These are phyloP conservation scores for Drosophila imparisetae DNA, from an alignment of 2,888 invertebrate genomes.

Conservation along the genomic window DNA sequence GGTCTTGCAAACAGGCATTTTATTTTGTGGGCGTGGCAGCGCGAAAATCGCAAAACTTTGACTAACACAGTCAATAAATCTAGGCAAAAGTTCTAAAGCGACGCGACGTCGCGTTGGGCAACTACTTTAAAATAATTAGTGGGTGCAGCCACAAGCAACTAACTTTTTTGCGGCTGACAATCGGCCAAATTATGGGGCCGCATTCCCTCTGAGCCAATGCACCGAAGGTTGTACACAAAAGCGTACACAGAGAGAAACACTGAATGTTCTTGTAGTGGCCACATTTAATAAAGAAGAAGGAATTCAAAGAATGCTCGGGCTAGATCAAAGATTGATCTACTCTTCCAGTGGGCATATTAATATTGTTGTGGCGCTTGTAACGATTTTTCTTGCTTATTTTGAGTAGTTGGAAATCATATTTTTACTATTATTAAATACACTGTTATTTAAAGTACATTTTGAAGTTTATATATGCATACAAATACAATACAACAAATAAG, in stretches of 20 bases:
- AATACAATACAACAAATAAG: too few relatives aligned
- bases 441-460: too few relatives aligned
- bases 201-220: conserved; percentile 38
- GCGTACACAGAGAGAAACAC: neutral
- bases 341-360: neutral
- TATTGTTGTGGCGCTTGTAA: too few relatives aligned
- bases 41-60: conserved; percentile 52
- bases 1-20: conserved; percentile 27
- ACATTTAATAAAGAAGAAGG: neutral
- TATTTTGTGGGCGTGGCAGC: conserved; percentile 27
- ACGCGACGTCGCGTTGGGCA: conserved; percentile 66
- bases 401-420: too few relatives aligned
- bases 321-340: neutral
- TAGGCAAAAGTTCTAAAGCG: conserved; percentile 59
- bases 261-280: neutral
- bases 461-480: too few relatives aligned
- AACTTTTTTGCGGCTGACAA: conserved; percentile 61
- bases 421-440: too few relatives aligned
- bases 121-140: conserved; percentile 79
- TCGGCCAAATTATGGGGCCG: conserved; percentile 70
- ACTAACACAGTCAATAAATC: conserved; percentile 70
- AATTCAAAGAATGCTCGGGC: neutral
- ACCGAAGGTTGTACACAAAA: conserved; percentile 4
- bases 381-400: too few relatives aligned
- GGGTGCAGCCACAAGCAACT: conserved; percentile 68